Evolutionary conservation across 2,888 invertebrate genomes (phyloP).

Genomic region (Serripes groenlandicus): DNA sequence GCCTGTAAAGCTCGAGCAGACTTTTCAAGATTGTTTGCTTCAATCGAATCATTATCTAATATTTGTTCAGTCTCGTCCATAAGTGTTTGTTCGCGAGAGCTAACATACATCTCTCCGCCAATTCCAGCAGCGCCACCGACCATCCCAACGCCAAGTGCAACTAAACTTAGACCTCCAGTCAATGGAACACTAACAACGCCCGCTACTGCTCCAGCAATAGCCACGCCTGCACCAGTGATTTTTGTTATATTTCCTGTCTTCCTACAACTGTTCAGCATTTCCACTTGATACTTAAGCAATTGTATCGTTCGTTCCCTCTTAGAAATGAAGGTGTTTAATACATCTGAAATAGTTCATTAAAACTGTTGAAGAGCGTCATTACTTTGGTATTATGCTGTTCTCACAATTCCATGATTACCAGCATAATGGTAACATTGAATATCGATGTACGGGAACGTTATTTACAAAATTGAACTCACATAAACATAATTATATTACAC

Average conservation of each 20-base stretch:
- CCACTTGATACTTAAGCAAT: not conserved
- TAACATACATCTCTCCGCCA: not conserved
- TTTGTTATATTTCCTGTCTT: conserved; percentile 7
- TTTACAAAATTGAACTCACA: no score
- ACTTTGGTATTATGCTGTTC: no score
- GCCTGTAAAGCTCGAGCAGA: not conserved
- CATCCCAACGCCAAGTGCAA: not conserved
- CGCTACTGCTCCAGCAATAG: conserved; percentile 1
- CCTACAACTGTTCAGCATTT: conserved; percentile 3
- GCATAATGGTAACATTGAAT: no score
- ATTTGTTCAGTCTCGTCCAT: not conserved
- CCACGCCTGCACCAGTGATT: conserved; percentile 3
- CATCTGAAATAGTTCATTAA: not conserved
- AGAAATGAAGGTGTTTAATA: not conserved
- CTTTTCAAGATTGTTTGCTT: not conserved
- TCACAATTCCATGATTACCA: no score
- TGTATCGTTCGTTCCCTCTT: not conserved
- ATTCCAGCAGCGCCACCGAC: not conserved
- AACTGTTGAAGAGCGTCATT: no score
- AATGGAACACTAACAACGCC: conserved; percentile 2
- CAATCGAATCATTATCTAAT: not conserved
- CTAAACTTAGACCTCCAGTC: not conserved
- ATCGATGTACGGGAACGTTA: no score
- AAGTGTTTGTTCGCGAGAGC: not conserved
- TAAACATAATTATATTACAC: no score